A percentile compares a stretch with the other conserved stretches of the same genome.
Evolutionary conservation across 2,113 vertebrate genomes (phyloP).

Genomic region (Chloroceryle aenea): DNA sequence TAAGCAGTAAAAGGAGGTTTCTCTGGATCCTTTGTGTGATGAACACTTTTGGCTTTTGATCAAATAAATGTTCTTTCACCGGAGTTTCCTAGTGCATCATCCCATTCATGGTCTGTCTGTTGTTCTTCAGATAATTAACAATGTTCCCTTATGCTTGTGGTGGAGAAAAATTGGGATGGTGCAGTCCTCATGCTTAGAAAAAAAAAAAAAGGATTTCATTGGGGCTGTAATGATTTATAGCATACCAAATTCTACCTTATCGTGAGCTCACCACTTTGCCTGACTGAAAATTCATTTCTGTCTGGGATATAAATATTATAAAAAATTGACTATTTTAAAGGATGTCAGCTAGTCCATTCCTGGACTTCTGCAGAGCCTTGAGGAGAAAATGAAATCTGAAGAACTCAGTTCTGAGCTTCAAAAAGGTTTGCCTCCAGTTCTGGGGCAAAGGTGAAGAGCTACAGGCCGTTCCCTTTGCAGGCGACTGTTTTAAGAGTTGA

Average conservation of each 20-base stretch:
- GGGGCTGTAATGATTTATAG: conserved; percentile 35
- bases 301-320: conserved; percentile 12
- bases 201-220: not conserved
- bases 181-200: not conserved
- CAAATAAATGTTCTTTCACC: conserved; percentile 6
- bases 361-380: not conserved
- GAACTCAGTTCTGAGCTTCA: not conserved
- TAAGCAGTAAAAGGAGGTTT: not conserved
- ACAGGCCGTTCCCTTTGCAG: not conserved
- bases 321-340: not conserved
- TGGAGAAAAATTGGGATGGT: not conserved
- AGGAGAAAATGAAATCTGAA: not conserved
- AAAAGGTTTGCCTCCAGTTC: not conserved
- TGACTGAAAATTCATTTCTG: conserved; percentile 35
- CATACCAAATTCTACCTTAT: not conserved
- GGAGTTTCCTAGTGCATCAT: not conserved
- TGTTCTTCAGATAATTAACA: not conserved
- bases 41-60: conserved; percentile 4
- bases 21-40: not conserved
- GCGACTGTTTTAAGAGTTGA: not conserved
- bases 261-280: not conserved
- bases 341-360: not conserved
- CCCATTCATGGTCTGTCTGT: not conserved
- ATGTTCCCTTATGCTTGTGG: not conserved
- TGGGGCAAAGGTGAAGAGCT: not conserved